phyloP scores from a whole-genome alignment of 2,113 vertebrate genomes.

The sheep (Ovis aries) region ARS-UI_Ramb_v3.0 NC_056059.1:37394501-37395000 shows the following conservation, averaged over 20 bases:
- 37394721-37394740: slow-evolving; percentile 35
- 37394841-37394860: slow-evolving; percentile 18
- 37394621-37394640: not conserved
- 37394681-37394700: not conserved
- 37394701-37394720: not conserved
- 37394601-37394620: not conserved
- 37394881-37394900: not conserved
- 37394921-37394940: not conserved
- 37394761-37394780: slow-evolving; percentile 39
- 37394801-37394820: slow-evolving; percentile 36
- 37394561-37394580: not conserved
- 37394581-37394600: not conserved
- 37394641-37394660: not conserved
- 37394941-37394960: not conserved
- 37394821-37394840: slow-evolving; percentile 29
- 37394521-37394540: not conserved
- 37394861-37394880: not conserved
- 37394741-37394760: slow-evolving; percentile 27
- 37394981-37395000: not conserved
- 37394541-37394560: not conserved
- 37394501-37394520: not conserved
- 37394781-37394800: slow-evolving; percentile 35
- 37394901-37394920: not conserved
- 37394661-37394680: not conserved
- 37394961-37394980: not conserved